Conservation (phyloP, 1,140 invertebrate species). For the Ips typographus region DNA sequence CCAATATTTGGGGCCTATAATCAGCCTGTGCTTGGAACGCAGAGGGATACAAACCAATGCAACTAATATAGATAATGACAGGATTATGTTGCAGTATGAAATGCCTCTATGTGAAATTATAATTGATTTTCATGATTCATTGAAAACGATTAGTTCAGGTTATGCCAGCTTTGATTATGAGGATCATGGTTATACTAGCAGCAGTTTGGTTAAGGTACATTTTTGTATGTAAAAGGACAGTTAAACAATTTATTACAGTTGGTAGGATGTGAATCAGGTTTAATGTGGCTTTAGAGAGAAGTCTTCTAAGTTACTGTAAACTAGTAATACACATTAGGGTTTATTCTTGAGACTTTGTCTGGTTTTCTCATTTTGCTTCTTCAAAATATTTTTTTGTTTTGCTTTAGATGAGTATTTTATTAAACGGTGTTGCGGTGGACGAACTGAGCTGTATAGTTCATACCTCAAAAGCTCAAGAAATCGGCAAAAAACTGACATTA, state of each 20-base stretch:
- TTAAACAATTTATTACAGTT: too few species aligned
- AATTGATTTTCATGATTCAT: conserved; percentile 89
- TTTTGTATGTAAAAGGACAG: not conserved
- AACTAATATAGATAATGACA: conserved; percentile 77
- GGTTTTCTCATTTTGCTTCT: too few species aligned
- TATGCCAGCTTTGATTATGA: conserved; percentile 99
- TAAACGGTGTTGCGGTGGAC: conserved; percentile 83
- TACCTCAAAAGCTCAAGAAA: conserved; percentile 62
- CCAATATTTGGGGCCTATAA: conserved; percentile 68
- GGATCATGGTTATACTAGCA: conserved; percentile 78
- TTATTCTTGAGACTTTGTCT: too few species aligned
- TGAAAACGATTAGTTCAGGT: conserved; percentile 89
- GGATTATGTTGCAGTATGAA: conserved; percentile 79
- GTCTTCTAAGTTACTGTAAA: too few species aligned
- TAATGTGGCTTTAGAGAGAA: not conserved
- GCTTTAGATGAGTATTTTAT: conserved; percentile 70
- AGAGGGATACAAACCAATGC: conserved; percentile 76
- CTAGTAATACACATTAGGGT: too few species aligned
- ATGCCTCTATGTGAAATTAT: conserved; percentile 93
- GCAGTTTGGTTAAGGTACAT: conserved; percentile 70
- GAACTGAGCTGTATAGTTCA: conserved; percentile 88
- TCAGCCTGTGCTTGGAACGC: conserved; percentile 73
- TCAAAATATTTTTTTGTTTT: not conserved
- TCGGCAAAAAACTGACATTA: conserved; percentile 70
- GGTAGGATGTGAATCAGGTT: not conserved